Conservation (phyloP, 2,888 invertebrate genomes). For the Cosmia pyralina region DNA sequence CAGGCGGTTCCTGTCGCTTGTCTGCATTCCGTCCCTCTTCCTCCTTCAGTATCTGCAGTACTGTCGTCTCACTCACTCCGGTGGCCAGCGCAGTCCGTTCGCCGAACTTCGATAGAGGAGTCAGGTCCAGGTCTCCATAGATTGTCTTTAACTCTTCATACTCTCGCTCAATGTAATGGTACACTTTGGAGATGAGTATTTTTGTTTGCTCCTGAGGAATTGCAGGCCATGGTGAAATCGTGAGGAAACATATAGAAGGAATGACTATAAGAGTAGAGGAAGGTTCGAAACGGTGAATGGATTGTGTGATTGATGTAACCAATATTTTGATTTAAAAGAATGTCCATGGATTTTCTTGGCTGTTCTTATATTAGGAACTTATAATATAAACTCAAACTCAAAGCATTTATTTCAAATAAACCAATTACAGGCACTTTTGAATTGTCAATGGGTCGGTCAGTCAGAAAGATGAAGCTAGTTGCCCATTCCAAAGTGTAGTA, state of each 20-base stretch:
- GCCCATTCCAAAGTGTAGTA: too few species aligned
- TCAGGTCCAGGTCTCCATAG: constrained; percentile 7
- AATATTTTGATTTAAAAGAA: too few species aligned
- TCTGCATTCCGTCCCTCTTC: constrained; percentile 11
- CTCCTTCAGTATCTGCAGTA: constrained; percentile 24
- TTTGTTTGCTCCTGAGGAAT: constrained; percentile 24
- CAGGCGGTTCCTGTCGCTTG: background rate
- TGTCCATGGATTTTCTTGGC: too few species aligned
- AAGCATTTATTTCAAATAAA: too few species aligned
- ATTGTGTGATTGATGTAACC: too few species aligned
- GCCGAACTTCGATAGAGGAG: constrained; percentile 13
- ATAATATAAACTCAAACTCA: too few species aligned
- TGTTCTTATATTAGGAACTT: too few species aligned
- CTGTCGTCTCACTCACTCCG: constrained; percentile 19
- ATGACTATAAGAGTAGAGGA: too few species aligned
- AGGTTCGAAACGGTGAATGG: too few species aligned
- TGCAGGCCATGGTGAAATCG: background rate
- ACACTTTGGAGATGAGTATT: constrained; percentile 23
- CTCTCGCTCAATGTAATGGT: constrained; percentile 43
- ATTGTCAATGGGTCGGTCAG: too few species aligned
- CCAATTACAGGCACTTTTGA: too few species aligned
- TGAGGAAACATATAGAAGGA: background rate
- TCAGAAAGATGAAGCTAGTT: too few species aligned
- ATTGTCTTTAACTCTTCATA: constrained; percentile 29
- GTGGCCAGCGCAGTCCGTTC: constrained; percentile 27